Conservation (phyloP, 2,888 invertebrate species). For the Scaptodrosophila latifasciaeformis region DNA sequence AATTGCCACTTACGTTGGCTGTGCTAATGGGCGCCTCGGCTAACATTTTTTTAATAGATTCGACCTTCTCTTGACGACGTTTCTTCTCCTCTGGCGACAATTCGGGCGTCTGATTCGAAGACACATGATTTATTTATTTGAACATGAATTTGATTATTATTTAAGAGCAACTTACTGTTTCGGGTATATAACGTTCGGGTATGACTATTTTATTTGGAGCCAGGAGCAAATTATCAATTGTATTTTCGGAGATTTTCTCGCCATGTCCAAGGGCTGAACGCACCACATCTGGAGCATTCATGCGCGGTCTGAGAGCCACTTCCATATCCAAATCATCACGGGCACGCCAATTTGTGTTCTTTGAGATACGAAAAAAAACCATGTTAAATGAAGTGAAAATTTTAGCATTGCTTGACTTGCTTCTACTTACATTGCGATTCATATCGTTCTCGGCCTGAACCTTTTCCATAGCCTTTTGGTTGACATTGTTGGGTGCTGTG, state of each 20-base stretch:
- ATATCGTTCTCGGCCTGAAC: conserved; percentile 76
- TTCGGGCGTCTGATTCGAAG: conserved; percentile 83
- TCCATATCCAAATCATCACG: conserved; percentile 92
- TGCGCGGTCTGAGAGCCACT: conserved; percentile 83
- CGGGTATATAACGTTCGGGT: conserved; percentile 93
- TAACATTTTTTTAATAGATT: conserved; percentile 93
- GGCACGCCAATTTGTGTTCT: conserved; percentile 79
- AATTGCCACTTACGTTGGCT: conserved; percentile 67
- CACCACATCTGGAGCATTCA: conserved; percentile 90
- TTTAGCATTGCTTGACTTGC: too few species aligned
- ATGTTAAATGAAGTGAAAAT: background rate
- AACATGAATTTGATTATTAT: background rate
- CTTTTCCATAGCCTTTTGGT: conserved; percentile 79
- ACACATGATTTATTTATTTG: background rate
- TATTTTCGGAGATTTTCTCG: conserved; percentile 79
- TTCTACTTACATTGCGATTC: conserved; percentile 73
- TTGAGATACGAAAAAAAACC: conserved; percentile 1
- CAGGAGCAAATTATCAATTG: conserved; percentile 90
- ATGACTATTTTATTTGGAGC: conserved; percentile 93
- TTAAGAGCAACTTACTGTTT: conserved; percentile 78
- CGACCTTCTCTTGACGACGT: conserved; percentile 89
- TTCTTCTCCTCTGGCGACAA: conserved; percentile 89
- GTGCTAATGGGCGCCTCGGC: conserved; percentile 79
- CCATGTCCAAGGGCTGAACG: conserved; percentile 83
- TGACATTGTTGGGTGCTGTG: conserved; percentile 88